Conservation (phyloP, 2,113 vertebrate species). For the Burhinus oedicnemus region DNA sequence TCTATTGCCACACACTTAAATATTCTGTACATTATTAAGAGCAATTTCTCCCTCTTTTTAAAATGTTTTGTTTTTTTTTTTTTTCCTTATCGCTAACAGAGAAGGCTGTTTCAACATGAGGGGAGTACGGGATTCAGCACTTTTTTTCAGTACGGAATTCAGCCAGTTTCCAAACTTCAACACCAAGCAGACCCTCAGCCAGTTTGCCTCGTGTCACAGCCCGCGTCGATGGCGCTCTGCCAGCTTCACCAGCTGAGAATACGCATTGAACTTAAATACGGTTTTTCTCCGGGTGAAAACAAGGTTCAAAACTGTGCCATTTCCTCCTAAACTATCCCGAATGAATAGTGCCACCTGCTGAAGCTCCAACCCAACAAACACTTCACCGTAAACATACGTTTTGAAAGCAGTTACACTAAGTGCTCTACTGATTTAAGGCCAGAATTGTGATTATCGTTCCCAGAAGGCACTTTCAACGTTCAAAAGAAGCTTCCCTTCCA, state of each 20-base stretch:
- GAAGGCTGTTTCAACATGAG: not conserved
- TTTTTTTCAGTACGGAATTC: not conserved
- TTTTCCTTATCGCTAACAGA: not conserved
- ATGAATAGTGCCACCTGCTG: slow-evolving; percentile 22
- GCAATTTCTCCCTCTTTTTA: not conserved
- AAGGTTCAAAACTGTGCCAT: not conserved
- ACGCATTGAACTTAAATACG: not conserved
- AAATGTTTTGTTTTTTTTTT: not conserved
- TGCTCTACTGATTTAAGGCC: not conserved
- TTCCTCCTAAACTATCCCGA: not conserved
- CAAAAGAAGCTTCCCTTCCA: not conserved
- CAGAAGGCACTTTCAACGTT: not conserved
- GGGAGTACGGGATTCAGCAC: not conserved
- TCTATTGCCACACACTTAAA: not conserved
- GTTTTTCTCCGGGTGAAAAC: not conserved
- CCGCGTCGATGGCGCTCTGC: not conserved
- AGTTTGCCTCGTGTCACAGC: not conserved
- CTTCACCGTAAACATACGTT: not conserved
- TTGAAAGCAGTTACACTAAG: not conserved
- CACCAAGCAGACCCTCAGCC: not conserved
- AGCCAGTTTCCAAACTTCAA: not conserved
- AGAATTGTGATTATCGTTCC: not conserved
- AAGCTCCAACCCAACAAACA: not conserved
- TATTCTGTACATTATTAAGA: not conserved
- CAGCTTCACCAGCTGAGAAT: not conserved